Conservation (phyloP, 1,140 invertebrate species). For the Sarcophaga peregrina region DNA sequence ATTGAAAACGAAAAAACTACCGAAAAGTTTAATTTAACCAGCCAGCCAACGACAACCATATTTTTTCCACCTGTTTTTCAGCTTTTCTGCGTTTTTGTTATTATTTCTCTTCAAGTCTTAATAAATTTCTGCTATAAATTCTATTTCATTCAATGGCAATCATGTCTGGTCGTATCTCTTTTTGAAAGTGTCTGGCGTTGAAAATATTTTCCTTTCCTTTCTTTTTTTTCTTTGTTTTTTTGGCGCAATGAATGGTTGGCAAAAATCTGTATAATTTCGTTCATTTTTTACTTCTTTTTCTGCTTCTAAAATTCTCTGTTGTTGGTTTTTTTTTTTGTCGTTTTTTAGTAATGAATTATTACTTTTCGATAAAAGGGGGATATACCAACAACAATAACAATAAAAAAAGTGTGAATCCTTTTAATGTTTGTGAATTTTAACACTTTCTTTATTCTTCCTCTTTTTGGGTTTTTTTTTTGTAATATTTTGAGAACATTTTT, state of each 20-base stretch:
- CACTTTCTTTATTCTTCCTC: neutral
- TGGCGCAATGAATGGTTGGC: too few species aligned
- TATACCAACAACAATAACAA: neutral
- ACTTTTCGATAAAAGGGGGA: constrained; percentile 13
- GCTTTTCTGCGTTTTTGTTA: neutral
- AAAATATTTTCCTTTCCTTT: neutral
- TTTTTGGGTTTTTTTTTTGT: neutral
- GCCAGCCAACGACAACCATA: neutral
- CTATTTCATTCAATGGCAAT: neutral
- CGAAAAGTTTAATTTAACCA: too few species aligned
- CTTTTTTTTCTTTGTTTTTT: too few species aligned
- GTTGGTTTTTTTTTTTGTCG: neutral
- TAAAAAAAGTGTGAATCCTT: neutral
- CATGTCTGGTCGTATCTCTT: constrained; percentile 11
- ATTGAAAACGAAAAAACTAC: too few species aligned
- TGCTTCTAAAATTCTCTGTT: too few species aligned
- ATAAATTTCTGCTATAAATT: constrained; percentile 10
- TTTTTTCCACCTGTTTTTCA: neutral
- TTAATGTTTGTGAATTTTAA: too few species aligned
- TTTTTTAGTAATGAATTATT: constrained; percentile 23
- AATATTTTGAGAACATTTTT: too few species aligned
- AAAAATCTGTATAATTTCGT: neutral
- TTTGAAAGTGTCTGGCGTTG: neutral
- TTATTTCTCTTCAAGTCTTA: neutral
- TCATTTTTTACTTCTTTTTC: neutral